Evolutionary conservation across 2,888 invertebrate genomes (phyloP).

Genomic region (Tricholauxania praeusta): DNA sequence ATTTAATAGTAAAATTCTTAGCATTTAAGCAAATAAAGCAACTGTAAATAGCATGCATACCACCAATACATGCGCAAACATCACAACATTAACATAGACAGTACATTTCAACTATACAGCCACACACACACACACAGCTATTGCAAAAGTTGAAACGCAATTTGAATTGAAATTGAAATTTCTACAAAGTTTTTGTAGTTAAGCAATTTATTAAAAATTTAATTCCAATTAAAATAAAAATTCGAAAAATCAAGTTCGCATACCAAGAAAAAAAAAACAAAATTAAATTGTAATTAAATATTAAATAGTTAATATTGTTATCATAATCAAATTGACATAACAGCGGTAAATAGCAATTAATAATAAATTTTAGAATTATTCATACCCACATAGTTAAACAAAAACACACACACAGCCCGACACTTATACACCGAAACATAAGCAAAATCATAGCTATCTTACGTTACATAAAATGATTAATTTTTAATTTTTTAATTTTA

Average conservation of each 20-base stretch:
- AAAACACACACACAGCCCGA: too few species aligned
- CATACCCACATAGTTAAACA: too few species aligned
- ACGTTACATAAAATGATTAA: too few species aligned
- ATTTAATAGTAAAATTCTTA: constrained; percentile 36
- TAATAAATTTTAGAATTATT: too few species aligned
- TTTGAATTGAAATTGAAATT: constrained; percentile 36
- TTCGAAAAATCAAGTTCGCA: not conserved
- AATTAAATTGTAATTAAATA: constrained; percentile 35
- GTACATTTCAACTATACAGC: too few species aligned
- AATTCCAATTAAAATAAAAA: too few species aligned
- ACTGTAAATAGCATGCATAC: constrained; percentile 37
- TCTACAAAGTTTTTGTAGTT: constrained; percentile 39
- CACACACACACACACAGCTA: constrained; percentile 17
- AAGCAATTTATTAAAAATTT: constrained; percentile 46
- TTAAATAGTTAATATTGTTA: constrained; percentile 7
- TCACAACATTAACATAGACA: too few species aligned
- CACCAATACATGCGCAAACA: not conserved
- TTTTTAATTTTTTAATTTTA: too few species aligned
- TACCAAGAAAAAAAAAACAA: constrained; percentile 43
- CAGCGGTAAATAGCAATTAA: too few species aligned
- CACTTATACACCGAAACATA: too few species aligned
- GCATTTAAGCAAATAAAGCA: constrained; percentile 45
- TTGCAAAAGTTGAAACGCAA: not conserved
- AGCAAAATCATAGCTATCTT: too few species aligned
- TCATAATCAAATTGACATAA: not conserved